Conservation (phyloP, 2,888 invertebrate species). For the Abrostola triplasia region DNA sequence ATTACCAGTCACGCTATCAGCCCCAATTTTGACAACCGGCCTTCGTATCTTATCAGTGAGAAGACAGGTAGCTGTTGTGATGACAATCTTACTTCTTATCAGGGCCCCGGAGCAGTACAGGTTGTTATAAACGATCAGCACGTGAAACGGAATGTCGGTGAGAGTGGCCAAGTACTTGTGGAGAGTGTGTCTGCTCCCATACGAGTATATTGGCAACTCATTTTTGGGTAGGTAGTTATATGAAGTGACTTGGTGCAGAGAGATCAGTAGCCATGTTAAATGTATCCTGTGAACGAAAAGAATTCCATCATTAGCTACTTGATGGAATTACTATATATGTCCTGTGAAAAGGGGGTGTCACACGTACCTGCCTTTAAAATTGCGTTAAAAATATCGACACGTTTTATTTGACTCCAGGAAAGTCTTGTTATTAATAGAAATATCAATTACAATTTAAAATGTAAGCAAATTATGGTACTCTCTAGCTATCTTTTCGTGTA, state of each 20-base stretch:
- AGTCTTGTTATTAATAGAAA: not conserved
- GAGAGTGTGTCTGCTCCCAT: conserved; percentile 13
- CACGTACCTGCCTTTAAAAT: too few relatives aligned
- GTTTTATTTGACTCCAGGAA: too few relatives aligned
- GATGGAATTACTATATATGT: too few relatives aligned
- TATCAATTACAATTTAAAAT: not conserved
- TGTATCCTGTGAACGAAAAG: conserved; percentile 39
- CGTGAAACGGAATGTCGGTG: conserved; percentile 69
- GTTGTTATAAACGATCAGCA: conserved; percentile 69
- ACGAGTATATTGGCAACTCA: conserved; percentile 6
- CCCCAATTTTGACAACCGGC: conserved; percentile 72
- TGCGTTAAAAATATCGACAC: too few relatives aligned
- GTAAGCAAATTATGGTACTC: not conserved
- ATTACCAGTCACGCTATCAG: conserved; percentile 60
- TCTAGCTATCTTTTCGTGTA: not conserved
- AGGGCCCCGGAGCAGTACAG: conserved; percentile 78
- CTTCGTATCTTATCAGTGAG: conserved; percentile 40
- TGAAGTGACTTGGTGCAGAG: conserved; percentile 19
- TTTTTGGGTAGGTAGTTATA: conserved; percentile 27
- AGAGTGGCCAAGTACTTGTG: conserved; percentile 46
- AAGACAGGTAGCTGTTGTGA: conserved; percentile 78
- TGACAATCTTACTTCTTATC: conserved; percentile 69
- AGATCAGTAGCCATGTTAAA: conserved; percentile 33
- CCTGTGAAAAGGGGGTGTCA: too few relatives aligned
- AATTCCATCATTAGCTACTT: too few relatives aligned